Conservation (phyloP, 1,140 invertebrate genomes). For the Pachypsylla venusta region DNA sequence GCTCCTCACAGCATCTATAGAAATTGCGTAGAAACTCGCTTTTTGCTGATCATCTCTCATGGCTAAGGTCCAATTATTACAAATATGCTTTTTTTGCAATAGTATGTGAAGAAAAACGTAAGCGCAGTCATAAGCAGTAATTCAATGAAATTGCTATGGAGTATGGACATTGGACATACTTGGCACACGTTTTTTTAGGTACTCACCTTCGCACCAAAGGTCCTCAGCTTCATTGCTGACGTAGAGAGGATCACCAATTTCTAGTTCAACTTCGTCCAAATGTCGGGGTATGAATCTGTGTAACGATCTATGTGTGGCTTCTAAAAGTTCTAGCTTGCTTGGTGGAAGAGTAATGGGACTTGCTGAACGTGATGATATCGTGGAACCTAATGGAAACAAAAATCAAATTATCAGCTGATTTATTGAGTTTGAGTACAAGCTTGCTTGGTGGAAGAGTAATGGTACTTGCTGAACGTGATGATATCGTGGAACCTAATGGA, state of each 20-base stretch:
- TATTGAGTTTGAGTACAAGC: neutral
- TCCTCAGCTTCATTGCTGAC: constrained; percentile 93
- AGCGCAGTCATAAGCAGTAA: too few relatives aligned
- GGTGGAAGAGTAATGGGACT: constrained; percentile 52
- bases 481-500: neutral
- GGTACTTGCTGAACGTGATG: neutral
- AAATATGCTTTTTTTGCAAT: too few relatives aligned
- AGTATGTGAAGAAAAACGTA: too few relatives aligned
- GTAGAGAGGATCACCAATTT: constrained; percentile 94
- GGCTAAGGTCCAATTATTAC: too few relatives aligned
- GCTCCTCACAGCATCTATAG: too few relatives aligned
- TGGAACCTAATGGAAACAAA: constrained; percentile 29
- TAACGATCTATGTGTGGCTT: constrained; percentile 85
- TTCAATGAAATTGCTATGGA: too few relatives aligned
- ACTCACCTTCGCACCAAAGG: constrained; percentile 87
- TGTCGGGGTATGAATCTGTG: constrained; percentile 92
- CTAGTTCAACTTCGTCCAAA: constrained; percentile 86
- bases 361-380: constrained; percentile 35
- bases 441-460: neutral
- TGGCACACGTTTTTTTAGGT: too few relatives aligned
- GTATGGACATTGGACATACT: too few relatives aligned
- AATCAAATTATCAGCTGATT: neutral
- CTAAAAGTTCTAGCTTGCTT: constrained; percentile 69
- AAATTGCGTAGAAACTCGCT: too few relatives aligned
- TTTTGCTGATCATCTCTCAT: too few relatives aligned